A percentile compares a stretch with the other conserved stretches of the same genome.
phyloP scores from a whole-genome alignment of 1,140 invertebrate species.

The Scaptomyza pallida region DNA sequence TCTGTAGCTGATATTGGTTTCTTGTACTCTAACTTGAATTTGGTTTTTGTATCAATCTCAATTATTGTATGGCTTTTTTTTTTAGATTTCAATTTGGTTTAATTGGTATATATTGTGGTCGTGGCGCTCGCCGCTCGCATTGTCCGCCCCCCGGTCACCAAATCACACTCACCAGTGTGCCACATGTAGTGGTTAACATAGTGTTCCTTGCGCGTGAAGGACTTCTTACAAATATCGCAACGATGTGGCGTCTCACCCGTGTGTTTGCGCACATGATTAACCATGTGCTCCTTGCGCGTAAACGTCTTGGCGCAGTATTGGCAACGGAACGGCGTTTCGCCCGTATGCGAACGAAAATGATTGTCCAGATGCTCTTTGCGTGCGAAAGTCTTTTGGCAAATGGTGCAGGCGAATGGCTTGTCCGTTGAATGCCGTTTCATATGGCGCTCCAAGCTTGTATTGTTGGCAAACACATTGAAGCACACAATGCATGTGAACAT shows the following conservation, averaged over 20 bases:
- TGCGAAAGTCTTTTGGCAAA: constrained; percentile 94
- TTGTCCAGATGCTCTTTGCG: constrained; percentile 93
- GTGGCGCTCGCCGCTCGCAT: constrained; percentile 78
- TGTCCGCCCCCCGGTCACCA: constrained; percentile 85
- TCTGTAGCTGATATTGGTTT: constrained; percentile 57
- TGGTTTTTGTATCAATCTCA: constrained; percentile 13
- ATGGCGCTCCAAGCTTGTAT: constrained; percentile 88
- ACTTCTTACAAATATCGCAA: constrained; percentile 93
- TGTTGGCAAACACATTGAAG: constrained; percentile 90
- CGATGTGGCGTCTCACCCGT: constrained; percentile 93
- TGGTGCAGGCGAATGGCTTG: constrained; percentile 91
- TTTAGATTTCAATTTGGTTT: constrained; percentile 19
- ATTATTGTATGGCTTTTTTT: constrained; percentile 24
- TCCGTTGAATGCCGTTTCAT: constrained; percentile 92
- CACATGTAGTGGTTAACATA: constrained; percentile 92
- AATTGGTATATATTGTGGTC: constrained; percentile 23
- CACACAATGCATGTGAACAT: constrained; percentile 90
- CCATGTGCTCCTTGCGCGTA: constrained; percentile 93
- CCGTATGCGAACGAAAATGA: constrained; percentile 92
- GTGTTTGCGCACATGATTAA: constrained; percentile 94
- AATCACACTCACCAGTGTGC: constrained; percentile 88
- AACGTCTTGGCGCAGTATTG: constrained; percentile 95
- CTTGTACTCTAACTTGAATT: constrained; percentile 44
- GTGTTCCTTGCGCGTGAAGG: constrained; percentile 93
- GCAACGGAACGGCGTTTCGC: constrained; percentile 90